Evolutionary conservation across 2,888 invertebrate species (phyloP).

Genomic region (Campoplex capitator): DNA sequence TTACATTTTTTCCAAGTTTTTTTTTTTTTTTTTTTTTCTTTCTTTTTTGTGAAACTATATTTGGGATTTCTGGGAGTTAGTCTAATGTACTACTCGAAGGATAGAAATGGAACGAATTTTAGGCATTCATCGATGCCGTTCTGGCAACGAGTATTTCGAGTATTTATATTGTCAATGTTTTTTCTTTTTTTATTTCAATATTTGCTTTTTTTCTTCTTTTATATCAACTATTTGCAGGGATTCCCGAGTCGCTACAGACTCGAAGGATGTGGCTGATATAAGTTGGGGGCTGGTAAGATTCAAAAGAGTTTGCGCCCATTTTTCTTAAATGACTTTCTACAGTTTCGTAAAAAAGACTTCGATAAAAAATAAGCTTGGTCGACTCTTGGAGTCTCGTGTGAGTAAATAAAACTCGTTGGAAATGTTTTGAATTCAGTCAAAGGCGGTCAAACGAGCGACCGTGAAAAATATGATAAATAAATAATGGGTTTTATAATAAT

Average conservation of each 20-base stretch:
- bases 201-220: conserved; percentile 18
- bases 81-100: neutral
- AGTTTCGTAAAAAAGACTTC: conserved; percentile 51
- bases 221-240: conserved; percentile 34
- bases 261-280: conserved; percentile 31
- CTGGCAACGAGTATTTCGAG: conserved; percentile 35
- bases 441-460: conserved; percentile 15
- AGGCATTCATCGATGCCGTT: conserved; percentile 23
- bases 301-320: conserved; percentile 17
- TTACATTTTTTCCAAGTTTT: neutral
- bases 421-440: conserved; percentile 47
- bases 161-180: conserved; percentile 61
- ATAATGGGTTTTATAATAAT: neutral
- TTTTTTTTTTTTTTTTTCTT: neutral
- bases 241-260: conserved; percentile 27
- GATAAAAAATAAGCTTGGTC: conserved; percentile 38
- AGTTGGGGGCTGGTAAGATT: conserved; percentile 19
- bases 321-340: conserved; percentile 14
- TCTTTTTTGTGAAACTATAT: conserved; percentile 5
- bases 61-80: neutral
- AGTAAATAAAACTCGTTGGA: conserved; percentile 31
- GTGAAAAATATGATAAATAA: conserved; percentile 20
- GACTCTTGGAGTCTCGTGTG: conserved; percentile 6
- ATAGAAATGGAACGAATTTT: conserved; percentile 23
- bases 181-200: neutral